A percentile compares a stretch with the other conserved stretches of the same genome.
Conservation (phyloP, 2,888 invertebrate genomes). For the Dromius quadrimaculatus region DNA sequence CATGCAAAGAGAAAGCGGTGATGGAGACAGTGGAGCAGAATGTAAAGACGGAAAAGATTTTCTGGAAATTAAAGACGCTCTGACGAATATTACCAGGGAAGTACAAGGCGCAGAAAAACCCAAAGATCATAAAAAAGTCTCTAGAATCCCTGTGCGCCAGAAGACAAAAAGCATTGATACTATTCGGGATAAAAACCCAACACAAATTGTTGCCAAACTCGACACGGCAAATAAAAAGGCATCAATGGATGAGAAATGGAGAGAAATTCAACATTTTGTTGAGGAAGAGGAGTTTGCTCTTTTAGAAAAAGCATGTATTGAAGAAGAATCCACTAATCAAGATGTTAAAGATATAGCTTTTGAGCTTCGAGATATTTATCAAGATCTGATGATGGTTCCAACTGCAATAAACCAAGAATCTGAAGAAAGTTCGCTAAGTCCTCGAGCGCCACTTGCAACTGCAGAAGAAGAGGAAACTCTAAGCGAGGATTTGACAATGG, state of each 20-base stretch:
- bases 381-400: conserved; percentile 34
- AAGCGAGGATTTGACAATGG: conserved; percentile 30
- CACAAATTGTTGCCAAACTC: conserved; percentile 1
- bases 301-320: conserved; percentile 23
- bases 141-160: conserved; percentile 55
- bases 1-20: conserved; percentile 54
- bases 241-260: conserved; percentile 39
- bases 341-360: conserved; percentile 5
- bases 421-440: conserved; percentile 38
- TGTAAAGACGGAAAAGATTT: conserved; percentile 55
- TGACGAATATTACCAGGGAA: conserved; percentile 49
- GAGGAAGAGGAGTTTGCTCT: conserved; percentile 41
- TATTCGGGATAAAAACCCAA: conserved; percentile 13
- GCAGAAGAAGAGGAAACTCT: conserved; percentile 26
- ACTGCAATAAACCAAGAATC: conserved; percentile 7
- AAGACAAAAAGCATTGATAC: conserved; percentile 31
- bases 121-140: conserved; percentile 53
- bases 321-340: not conserved
- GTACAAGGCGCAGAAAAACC: conserved; percentile 52
- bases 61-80: conserved; percentile 52
- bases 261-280: conserved; percentile 40
- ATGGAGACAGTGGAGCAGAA: conserved; percentile 55
- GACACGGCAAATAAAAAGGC: not conserved
- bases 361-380: conserved; percentile 44
- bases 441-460: conserved; percentile 44